These are phyloP conservation scores for Therioaphis trifolii DNA, from an alignment of 2,888 invertebrate species.

Conservation along the genomic window DNA sequence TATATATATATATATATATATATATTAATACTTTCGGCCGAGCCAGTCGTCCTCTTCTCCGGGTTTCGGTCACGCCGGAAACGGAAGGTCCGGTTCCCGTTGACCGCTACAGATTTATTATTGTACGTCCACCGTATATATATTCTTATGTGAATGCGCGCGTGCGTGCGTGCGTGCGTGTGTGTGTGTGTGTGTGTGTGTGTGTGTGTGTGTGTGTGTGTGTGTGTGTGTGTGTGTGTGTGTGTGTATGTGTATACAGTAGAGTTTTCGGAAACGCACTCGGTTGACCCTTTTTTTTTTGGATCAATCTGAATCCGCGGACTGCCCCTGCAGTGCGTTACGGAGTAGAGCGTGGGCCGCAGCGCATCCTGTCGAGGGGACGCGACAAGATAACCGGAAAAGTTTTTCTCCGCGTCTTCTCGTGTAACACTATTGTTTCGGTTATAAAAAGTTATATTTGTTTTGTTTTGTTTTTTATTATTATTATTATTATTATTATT, in stretches of 20 bases:
- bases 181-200: no score
- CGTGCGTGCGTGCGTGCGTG: no score
- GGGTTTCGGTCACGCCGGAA: constrained; percentile 53
- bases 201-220: no score
- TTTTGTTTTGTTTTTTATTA: constrained; percentile 33
- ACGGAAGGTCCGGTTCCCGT: constrained; percentile 62
- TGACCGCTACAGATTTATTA: constrained; percentile 59
- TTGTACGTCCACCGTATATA: constrained; percentile 13
- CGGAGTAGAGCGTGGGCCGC: background rate
- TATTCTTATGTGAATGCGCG: constrained; percentile 4
- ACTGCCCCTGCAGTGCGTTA: background rate
- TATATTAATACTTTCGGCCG: constrained; percentile 50
- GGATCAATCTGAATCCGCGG: constrained; percentile 39
- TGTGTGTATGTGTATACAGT: constrained; percentile 36
- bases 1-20: constrained; percentile 13
- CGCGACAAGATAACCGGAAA: constrained; percentile 53
- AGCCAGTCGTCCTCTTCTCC: constrained; percentile 24
- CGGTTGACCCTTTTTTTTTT: constrained; percentile 42
- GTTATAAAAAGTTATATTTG: constrained; percentile 49
- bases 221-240: no score
- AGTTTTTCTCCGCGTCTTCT: constrained; percentile 36
- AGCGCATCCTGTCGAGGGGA: constrained; percentile 10
- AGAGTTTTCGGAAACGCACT: constrained; percentile 51
- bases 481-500: no score
- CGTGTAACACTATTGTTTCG: constrained; percentile 46